Conservation (phyloP, 1,140 invertebrate genomes). For the Dreissena polymorpha region DNA sequence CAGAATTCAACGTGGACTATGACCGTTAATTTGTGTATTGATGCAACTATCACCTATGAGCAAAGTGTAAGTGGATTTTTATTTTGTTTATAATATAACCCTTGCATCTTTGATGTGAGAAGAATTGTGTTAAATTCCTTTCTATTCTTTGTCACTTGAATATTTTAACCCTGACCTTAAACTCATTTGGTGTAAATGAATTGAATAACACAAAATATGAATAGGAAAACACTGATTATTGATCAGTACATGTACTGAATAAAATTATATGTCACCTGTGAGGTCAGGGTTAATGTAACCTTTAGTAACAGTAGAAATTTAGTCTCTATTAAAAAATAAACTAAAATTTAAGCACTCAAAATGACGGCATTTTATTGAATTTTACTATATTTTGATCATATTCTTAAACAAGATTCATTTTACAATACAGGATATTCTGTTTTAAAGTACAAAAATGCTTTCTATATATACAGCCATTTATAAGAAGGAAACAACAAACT, state of each 20-base stretch:
- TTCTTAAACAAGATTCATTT: too few relatives aligned
- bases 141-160: too few relatives aligned
- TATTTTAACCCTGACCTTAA: too few relatives aligned
- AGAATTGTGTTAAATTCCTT: too few relatives aligned
- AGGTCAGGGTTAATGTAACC: not conserved
- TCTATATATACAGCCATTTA: not conserved
- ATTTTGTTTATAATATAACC: not conserved
- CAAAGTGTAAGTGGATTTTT: not conserved
- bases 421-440: not conserved
- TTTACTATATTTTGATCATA: too few relatives aligned
- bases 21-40: not conserved
- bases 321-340: too few relatives aligned
- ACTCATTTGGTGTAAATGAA: too few relatives aligned
- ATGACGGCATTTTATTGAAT: too few relatives aligned
- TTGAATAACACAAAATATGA: too few relatives aligned
- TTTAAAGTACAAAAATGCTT: too few relatives aligned
- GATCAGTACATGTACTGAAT: not conserved
- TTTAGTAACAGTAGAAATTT: not conserved
- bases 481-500: not conserved
- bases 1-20: not conserved
- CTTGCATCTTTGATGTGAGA: too few relatives aligned
- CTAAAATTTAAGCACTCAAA: too few relatives aligned
- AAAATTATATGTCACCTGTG: not conserved
- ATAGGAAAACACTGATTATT: not conserved
- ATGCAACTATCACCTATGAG: not conserved